Conservation (phyloP, 1,140 invertebrate genomes). For the Eubasilissa regina region DNA sequence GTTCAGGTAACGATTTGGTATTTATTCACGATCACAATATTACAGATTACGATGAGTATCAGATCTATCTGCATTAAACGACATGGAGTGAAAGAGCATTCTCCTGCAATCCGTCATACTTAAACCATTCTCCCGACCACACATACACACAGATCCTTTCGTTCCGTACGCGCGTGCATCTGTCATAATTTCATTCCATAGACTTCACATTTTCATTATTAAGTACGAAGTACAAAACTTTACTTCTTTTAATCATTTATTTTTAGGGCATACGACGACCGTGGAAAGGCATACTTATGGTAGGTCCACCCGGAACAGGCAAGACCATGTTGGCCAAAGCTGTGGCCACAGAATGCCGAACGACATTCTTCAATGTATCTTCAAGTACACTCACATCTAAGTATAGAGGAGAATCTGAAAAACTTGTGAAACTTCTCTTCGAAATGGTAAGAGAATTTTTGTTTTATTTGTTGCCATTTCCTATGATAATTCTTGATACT, state of each 20-base stretch:
- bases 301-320: slow-evolving; percentile 94
- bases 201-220: too few species aligned
- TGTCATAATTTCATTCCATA: too few species aligned
- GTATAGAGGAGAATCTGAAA: slow-evolving; percentile 98
- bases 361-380: slow-evolving; percentile 99
- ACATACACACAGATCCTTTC: too few species aligned
- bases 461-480: background rate
- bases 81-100: too few species aligned
- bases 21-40: background rate
- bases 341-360: slow-evolving; percentile 98
- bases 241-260: background rate
- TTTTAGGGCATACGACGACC: slow-evolving; percentile 85
- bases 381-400: slow-evolving; percentile 98
- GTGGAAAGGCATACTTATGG: slow-evolving; percentile 91
- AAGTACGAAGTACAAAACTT: too few species aligned
- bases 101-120: too few species aligned
- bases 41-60: background rate
- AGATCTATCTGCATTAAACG: background rate
- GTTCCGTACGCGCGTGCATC: too few species aligned
- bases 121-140: too few species aligned
- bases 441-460: slow-evolving; percentile 86
- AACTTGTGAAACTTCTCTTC: slow-evolving; percentile 96
- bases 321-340: slow-evolving; percentile 99
- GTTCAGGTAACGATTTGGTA: too few species aligned
- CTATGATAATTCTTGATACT: too few species aligned